phyloP scores from a whole-genome alignment of 2,113 vertebrate species.

The Sylvietta virens region DNA sequence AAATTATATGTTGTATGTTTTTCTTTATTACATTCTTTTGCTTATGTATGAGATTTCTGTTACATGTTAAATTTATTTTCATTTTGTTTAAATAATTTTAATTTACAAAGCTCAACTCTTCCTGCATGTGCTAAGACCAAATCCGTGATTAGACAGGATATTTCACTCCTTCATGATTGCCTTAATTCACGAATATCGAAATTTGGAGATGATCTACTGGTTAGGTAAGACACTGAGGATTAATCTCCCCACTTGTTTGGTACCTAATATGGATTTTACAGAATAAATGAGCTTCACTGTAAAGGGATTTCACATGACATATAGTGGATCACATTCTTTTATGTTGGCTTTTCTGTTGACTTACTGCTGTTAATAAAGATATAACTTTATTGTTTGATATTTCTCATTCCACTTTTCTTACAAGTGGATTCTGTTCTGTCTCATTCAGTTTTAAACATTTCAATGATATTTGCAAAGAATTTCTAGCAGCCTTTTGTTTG shows the following conservation, averaged over 20 bases:
- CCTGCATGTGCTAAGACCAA: slow-evolving; percentile 86
- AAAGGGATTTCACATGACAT: slow-evolving; percentile 34
- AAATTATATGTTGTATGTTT: background rate
- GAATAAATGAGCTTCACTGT: slow-evolving; percentile 11
- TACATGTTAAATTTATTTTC: slow-evolving; percentile 45
- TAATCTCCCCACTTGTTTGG: background rate
- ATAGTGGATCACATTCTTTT: slow-evolving; percentile 58
- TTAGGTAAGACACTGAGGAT: slow-evolving; percentile 79
- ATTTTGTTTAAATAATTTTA: slow-evolving; percentile 59
- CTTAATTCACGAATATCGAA: slow-evolving; percentile 77
- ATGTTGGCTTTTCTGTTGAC: slow-evolving; percentile 62
- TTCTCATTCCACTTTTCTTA: slow-evolving; percentile 58
- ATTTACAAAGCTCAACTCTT: slow-evolving; percentile 82
- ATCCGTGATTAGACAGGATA: slow-evolving; percentile 74
- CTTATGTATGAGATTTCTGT: slow-evolving; percentile 20
- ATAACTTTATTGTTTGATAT: slow-evolving; percentile 54
- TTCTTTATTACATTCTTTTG: background rate
- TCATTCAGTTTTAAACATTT: slow-evolving; percentile 55
- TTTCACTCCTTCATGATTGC: slow-evolving; percentile 72
- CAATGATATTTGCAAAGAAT: background rate
- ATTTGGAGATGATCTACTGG: slow-evolving; percentile 79
- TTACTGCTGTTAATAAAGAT: slow-evolving; percentile 39
- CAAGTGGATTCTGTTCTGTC: slow-evolving; percentile 55
- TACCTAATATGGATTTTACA: background rate
- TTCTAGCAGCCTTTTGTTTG: slow-evolving; percentile 67